Conservation (phyloP, 2,888 invertebrate genomes). For the Tiliacea citrago region DNA sequence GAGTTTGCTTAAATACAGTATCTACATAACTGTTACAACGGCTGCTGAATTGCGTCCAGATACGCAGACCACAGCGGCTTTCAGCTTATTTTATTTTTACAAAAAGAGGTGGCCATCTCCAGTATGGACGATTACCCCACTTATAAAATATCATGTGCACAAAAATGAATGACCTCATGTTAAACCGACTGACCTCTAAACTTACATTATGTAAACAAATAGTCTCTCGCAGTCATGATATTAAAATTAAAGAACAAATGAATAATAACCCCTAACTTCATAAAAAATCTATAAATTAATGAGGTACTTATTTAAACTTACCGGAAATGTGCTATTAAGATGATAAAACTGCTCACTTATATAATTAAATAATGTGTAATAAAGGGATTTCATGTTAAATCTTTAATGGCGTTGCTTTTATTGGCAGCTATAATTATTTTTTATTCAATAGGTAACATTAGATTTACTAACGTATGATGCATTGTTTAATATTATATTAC, state of each 20-base stretch:
- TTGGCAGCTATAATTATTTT: neutral
- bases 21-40: no score
- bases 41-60: no score
- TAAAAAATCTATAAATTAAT: neutral
- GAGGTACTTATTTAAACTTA: neutral
- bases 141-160: neutral
- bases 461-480: neutral
- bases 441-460: neutral
- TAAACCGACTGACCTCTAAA: neutral
- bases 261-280: neutral
- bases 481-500: neutral
- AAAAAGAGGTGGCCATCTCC: no score
- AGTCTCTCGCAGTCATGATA: no score
- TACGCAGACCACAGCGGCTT: no score
- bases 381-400: neutral
- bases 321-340: neutral
- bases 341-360: neutral
- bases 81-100: no score
- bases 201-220: neutral
- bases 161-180: neutral
- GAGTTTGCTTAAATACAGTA: no score
- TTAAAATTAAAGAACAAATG: neutral
- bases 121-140: no score
- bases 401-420: neutral
- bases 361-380: neutral